Conservation (phyloP, 1,140 invertebrate species). For the Euwallacea fornicatus region DNA sequence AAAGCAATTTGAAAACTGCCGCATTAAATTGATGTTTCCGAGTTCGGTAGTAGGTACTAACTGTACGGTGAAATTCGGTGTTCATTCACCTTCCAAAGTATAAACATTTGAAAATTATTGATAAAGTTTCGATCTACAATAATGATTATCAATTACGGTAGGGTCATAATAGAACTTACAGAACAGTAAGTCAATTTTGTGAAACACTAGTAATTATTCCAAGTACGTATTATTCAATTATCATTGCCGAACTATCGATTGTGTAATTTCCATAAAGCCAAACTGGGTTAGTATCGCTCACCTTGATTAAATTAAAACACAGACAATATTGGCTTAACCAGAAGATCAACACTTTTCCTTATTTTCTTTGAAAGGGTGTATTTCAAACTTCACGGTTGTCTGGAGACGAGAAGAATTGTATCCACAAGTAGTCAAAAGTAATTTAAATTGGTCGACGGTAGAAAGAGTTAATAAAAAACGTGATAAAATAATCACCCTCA, state of each 20-base stretch:
- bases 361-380: no score
- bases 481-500: neutral
- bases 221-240: slow-evolving; percentile 28
- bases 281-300: slow-evolving; percentile 22
- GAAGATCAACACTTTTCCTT: no score
- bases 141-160: slow-evolving; percentile 15
- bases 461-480: neutral
- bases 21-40: no score
- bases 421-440: no score
- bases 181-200: slow-evolving; percentile 28
- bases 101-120: slow-evolving; percentile 24
- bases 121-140: slow-evolving; percentile 22
- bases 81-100: slow-evolving; percentile 1
- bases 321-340: no score
- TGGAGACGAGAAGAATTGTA: no score
- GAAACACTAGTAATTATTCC: slow-evolving; percentile 16
- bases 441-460: no score
- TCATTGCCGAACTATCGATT: slow-evolving; percentile 24
- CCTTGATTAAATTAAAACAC: neutral
- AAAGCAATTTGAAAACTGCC: neutral
- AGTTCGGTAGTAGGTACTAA: neutral
- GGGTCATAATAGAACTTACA: slow-evolving; percentile 10
- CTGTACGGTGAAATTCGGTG: neutral
- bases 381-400: no score
- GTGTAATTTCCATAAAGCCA: slow-evolving; percentile 22